A percentile compares a stretch with the other conserved stretches of the same genome.
Evolutionary conservation across 2,888 invertebrate genomes (phyloP).

Genomic region (Minunthozetes semirufus): DNA sequence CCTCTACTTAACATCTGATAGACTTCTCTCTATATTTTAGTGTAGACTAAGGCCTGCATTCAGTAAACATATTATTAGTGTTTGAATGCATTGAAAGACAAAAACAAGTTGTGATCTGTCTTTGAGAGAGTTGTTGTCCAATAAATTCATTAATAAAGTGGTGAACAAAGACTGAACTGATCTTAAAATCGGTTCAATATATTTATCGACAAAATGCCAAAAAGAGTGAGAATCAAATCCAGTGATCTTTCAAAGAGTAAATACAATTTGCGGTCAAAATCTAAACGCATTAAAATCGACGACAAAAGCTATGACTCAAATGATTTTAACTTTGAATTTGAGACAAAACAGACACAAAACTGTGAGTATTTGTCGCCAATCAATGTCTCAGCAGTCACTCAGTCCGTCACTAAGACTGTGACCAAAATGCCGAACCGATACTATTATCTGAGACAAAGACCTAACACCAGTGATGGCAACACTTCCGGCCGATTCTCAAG

Average conservation of each 20-base stretch:
- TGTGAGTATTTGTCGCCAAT: background rate
- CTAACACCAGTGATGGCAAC: background rate
- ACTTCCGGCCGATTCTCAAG: background rate
- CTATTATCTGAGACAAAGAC: slow-evolving; percentile 6
- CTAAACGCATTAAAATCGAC: slow-evolving; percentile 6
- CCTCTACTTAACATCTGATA: slow-evolving; percentile 13
- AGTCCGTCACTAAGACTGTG: background rate
- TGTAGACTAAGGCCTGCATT: background rate
- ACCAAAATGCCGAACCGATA: slow-evolving; percentile 22
- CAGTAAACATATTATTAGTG: background rate
- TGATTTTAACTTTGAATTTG: background rate
- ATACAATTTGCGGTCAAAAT: slow-evolving; percentile 7
- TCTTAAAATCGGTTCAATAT: background rate
- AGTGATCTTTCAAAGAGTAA: background rate
- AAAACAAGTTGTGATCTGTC: background rate
- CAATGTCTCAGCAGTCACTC: background rate
- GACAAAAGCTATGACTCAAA: background rate
- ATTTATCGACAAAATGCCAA: background rate
- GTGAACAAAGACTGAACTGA: background rate
- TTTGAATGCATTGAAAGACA: background rate
- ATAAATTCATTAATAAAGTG: background rate
- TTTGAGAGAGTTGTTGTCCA: background rate
- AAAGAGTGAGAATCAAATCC: background rate
- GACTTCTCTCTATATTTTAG: background rate
- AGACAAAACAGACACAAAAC: background rate